Percentiles rank a stretch among this genome's conserved stretches.
phyloP scores from a whole-genome alignment of 2,113 vertebrate species.

The Heterochromis multidens region DNA sequence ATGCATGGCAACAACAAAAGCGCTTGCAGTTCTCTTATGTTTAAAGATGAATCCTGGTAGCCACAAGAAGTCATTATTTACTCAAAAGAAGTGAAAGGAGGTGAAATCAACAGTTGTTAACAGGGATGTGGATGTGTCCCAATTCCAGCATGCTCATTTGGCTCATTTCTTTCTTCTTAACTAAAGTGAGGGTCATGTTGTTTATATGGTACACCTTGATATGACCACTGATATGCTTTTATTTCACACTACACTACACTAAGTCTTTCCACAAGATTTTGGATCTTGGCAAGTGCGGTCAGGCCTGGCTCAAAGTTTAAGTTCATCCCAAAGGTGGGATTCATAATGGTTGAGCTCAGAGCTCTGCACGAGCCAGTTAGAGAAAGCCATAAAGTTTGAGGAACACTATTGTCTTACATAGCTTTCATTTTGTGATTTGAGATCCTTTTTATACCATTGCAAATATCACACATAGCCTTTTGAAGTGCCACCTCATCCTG shows the following conservation, averaged over 20 bases:
- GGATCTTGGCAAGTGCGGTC: background rate
- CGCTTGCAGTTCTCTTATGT: constrained; percentile 19
- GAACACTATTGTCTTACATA: background rate
- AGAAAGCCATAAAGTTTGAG: background rate
- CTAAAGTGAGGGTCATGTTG: background rate
- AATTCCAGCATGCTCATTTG: background rate
- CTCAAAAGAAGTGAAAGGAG: constrained; percentile 24
- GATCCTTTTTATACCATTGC: background rate
- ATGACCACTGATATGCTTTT: background rate
- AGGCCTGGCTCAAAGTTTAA: background rate
- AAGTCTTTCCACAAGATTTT: background rate
- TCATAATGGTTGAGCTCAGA: background rate
- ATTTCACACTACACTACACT: background rate
- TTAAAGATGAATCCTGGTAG: constrained; percentile 18
- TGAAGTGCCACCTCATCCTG: background rate
- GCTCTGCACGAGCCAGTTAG: background rate
- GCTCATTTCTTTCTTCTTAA: background rate
- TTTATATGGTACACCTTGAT: background rate
- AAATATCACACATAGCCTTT: background rate
- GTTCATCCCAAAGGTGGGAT: background rate
- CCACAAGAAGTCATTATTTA: constrained; percentile 31
- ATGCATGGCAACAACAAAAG: constrained; percentile 54
- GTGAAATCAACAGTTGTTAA: constrained; percentile 17
- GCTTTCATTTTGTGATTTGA: background rate
- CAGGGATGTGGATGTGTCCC: background rate